A percentile compares a stretch with the other conserved stretches of the same genome.
Evolutionary conservation across 2,888 invertebrate genomes (phyloP).

Genomic region (Orthosia gothica): DNA sequence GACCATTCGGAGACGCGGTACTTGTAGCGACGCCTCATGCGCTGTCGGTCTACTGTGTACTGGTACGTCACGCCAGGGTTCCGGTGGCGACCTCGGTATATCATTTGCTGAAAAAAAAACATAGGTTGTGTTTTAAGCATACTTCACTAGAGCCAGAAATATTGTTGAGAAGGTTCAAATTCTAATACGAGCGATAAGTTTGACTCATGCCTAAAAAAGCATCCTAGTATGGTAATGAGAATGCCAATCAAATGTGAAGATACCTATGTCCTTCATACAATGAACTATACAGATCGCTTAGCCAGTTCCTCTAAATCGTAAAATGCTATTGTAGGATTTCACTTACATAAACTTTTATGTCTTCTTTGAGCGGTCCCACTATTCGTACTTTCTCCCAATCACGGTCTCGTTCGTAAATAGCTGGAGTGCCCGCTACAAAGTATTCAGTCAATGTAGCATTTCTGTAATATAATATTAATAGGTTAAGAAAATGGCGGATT

Average conservation of each 20-base stretch:
- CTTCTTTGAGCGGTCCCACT: conserved; percentile 95
- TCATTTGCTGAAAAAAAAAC: conserved; percentile 88
- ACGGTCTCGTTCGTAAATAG: conserved; percentile 95
- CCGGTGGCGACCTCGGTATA: conserved; percentile 94
- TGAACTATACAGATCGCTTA: neutral
- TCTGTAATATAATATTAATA: conserved; percentile 82
- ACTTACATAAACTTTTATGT: conserved; percentile 95
- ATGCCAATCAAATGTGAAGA: no score
- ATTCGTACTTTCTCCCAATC: conserved; percentile 96
- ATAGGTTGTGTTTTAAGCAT: neutral
- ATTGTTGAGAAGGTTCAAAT: no score
- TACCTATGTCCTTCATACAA: no score
- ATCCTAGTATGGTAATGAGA: no score
- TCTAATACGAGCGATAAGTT: no score
- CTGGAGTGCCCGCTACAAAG: conserved; percentile 95
- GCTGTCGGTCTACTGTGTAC: conserved; percentile 93
- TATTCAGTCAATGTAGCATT: conserved; percentile 95
- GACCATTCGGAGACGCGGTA: conserved; percentile 97
- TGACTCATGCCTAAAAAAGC: no score
- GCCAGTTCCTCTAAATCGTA: conserved; percentile 11
- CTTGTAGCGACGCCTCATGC: conserved; percentile 90
- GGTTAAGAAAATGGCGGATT: conserved; percentile 14
- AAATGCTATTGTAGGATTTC: conserved; percentile 10
- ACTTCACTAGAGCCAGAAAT: no score
- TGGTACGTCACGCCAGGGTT: conserved; percentile 96